These are phyloP conservation scores for Anoplophora glabripennis DNA, from an alignment of 1,140 invertebrate species.

Conservation along the genomic window DNA sequence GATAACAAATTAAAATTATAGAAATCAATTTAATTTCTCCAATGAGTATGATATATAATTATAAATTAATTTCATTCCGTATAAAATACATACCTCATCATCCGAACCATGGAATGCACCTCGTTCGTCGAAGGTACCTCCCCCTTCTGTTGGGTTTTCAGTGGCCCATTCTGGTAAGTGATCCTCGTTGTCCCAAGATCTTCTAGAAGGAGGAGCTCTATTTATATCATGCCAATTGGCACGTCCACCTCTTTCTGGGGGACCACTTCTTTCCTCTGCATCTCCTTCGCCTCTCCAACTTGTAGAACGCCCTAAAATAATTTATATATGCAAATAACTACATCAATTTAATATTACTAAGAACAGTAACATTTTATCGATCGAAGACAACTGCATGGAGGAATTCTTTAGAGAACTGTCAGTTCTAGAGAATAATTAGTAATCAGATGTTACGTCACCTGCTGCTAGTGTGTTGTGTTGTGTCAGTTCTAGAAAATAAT, in stretches of 20 bases:
- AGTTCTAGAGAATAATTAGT: no score
- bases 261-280: conserved; percentile 33
- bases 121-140: conserved; percentile 81
- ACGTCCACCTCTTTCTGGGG: conserved; percentile 36
- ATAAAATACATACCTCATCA: conserved; percentile 50
- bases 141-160: conserved; percentile 71
- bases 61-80: conserved; percentile 8
- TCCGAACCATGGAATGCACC: conserved; percentile 77
- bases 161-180: conserved; percentile 75
- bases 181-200: conserved; percentile 58
- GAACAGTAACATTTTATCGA: no score
- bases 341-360: no score
- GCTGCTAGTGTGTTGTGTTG: no score
- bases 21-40: no score
- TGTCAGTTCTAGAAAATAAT: no score
- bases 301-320: conserved; percentile 47
- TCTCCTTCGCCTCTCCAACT: conserved; percentile 64
- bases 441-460: no score
- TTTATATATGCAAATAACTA: no score
- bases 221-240: conserved; percentile 41
- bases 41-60: no score
- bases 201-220: conserved; percentile 42
- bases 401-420: no score
- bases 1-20: no score
- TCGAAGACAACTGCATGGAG: no score